Evolutionary conservation across 2,888 invertebrate genomes (phyloP), one percentile per base, ranked within the genome.

Genomic region (Drosophila kambysellisi): DNA sequence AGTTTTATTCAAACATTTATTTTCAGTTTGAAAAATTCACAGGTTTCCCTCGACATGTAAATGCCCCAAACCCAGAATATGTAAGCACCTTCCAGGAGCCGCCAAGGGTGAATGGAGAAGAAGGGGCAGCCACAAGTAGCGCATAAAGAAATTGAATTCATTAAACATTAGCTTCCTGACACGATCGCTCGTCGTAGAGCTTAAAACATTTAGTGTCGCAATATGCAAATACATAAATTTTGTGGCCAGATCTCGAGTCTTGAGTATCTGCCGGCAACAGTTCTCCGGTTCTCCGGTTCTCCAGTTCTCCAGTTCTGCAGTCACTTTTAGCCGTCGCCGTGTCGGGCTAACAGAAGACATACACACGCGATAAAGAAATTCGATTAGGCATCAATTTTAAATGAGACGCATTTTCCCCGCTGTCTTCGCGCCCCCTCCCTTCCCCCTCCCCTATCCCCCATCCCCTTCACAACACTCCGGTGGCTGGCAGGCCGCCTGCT

Each of bases 381-480:
- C 91, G 91, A 91, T 91, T 91, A 91, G 89, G 90, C 91, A 91
- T 91, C 89, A 89, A 90, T 91, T 86, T 91, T 89, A 88, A 88
- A 89, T 89, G 88, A 88, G 90, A 88, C 84, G 83, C 90, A 80
- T 79, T 84, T 78, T 69, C 57, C 39, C 56, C 43, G 11, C 43
- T 43, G 43, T 5, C 11, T 20, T n/a, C 9, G 5, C 17, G 30
- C 17, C 17, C 30, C 5, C 37, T 7, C 17, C 15, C 20, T 11
- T 7, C n/a, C n/a, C 0, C 4, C 5, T 4, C 9, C 48, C 4
- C 2, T 7, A n/a, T n/a, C 4, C 8, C 0, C 39, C 3, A 6
- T 17, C 8, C 33, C 33, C 2, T 15, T 15, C 43, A 43, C 11
- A 20, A 43, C 43, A 43, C 20, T n/a, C 3, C 30, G 17, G 48